Conservation (phyloP, 2,113 vertebrate genomes). For the Cygnus buccinator region DNA sequence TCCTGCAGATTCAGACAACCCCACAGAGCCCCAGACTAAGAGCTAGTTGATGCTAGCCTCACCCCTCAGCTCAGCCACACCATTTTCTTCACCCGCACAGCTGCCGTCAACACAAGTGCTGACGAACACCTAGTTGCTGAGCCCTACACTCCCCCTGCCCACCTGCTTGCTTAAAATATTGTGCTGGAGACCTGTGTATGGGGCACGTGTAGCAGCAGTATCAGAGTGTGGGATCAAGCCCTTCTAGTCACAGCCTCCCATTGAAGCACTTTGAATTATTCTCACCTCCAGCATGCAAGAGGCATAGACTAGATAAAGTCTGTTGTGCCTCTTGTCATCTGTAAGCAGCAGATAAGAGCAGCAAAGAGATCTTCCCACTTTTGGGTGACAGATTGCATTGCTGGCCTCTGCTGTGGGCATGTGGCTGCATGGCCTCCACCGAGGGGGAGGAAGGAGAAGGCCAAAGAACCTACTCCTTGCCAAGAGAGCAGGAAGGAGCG, state of each 20-base stretch:
- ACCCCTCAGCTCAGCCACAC: background rate
- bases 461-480: background rate
- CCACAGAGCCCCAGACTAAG: background rate
- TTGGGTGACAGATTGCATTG: background rate
- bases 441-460: background rate
- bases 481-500: background rate
- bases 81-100: background rate
- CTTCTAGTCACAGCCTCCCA: background rate
- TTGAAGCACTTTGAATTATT: background rate
- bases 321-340: background rate
- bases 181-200: background rate
- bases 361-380: background rate
- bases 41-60: fast-evolving
- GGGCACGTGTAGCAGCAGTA: background rate
- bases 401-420: background rate
- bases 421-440: background rate
- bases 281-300: background rate
- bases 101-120: background rate
- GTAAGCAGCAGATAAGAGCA: background rate
- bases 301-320: background rate
- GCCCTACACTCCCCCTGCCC: background rate
- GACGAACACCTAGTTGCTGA: fast-evolving
- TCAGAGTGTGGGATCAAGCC: background rate
- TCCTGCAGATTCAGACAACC: background rate
- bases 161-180: fast-evolving